phyloP scores from a whole-genome alignment of 1,140 invertebrate genomes.

The Trachelipus rathkii region DNA sequence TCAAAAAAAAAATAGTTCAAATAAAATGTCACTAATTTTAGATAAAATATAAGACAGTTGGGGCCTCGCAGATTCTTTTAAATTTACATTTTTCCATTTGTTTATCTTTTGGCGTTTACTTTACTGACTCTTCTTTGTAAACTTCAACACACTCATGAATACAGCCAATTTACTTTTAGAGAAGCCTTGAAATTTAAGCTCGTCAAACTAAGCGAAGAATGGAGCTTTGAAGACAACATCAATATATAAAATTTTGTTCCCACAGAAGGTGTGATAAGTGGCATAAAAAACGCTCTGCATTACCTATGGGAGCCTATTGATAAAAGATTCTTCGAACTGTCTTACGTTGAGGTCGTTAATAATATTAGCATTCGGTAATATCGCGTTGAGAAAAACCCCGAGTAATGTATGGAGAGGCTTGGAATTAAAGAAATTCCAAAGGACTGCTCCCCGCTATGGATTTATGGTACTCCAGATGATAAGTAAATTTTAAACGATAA shows the following conservation, averaged over 20 bases:
- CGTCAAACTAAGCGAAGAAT: background rate
- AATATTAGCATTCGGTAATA: background rate
- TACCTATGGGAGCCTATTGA: background rate
- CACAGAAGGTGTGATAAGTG: background rate
- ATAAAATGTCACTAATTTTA: background rate
- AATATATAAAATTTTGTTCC: background rate
- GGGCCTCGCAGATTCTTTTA: background rate
- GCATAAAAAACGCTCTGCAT: background rate
- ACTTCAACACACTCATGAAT: background rate
- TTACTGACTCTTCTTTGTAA: background rate
- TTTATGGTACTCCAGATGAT: background rate
- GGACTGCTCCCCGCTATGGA: background rate
- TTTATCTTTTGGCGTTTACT: background rate
- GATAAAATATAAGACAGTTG: background rate
- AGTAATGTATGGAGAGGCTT: background rate
- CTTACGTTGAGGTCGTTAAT: background rate
- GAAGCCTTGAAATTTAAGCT: background rate
- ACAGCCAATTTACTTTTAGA: background rate
- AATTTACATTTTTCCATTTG: background rate
- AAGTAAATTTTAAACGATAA: background rate
- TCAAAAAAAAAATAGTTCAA: too few relatives aligned
- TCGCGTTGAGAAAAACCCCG: background rate
- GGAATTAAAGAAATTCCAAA: background rate
- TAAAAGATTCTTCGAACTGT: background rate
- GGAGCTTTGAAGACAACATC: background rate